These are phyloP conservation scores for Eurytoma californica DNA, from an alignment of 2,888 invertebrate genomes.

Conservation along the genomic window DNA sequence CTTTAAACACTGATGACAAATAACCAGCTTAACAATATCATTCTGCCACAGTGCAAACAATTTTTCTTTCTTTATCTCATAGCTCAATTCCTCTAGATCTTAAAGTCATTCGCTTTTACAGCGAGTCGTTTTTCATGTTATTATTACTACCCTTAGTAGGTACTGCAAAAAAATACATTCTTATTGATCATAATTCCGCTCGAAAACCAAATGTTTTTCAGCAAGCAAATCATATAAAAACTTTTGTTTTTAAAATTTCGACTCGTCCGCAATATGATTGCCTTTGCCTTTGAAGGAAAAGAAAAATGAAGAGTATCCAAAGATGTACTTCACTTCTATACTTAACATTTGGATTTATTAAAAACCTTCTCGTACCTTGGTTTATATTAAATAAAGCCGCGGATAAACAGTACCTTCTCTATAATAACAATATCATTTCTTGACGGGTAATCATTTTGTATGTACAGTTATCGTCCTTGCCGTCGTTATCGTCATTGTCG, in stretches of 20 bases:
- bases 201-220: too few relatives aligned
- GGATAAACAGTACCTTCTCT: conserved; percentile 24
- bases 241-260: too few relatives aligned
- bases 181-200: too few relatives aligned
- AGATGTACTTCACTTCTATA: neutral
- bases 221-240: too few relatives aligned
- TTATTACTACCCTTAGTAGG: conserved; percentile 16
- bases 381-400: conserved; percentile 26
- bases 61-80: conserved; percentile 14
- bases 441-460: conserved; percentile 26
- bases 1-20: conserved; percentile 12
- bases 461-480: conserved; percentile 34
- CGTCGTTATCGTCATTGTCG: conserved; percentile 11
- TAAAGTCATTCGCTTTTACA: conserved; percentile 13
- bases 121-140: conserved; percentile 12
- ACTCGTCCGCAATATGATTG: too few relatives aligned
- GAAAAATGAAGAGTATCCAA: conserved; percentile 21
- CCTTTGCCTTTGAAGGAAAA: conserved; percentile 15
- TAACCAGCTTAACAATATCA: conserved; percentile 27
- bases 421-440: neutral
- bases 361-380: neutral
- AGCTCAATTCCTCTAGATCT: conserved; percentile 28
- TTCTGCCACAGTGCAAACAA: conserved; percentile 23
- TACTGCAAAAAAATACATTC: conserved; percentile 18
- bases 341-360: too few relatives aligned